Base-by-base conservation (phyloP, 2,888 invertebrate species). In the Conchocele bisecta region DNA sequence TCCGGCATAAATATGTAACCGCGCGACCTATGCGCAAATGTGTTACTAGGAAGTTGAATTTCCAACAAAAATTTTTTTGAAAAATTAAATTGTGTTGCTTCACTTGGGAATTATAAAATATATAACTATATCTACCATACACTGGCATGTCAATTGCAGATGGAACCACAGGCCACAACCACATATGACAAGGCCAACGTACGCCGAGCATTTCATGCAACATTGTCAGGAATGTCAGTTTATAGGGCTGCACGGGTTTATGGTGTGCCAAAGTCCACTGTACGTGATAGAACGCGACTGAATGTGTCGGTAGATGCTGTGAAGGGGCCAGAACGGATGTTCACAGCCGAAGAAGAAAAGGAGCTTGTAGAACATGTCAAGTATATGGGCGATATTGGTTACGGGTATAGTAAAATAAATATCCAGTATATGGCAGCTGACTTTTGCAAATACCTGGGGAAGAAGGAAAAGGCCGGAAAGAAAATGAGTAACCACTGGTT, bases 401-500 rank as follows among this genome's bases (percentile, higher is more conserved):
- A 67, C 44, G 63, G 67, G 7, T 73, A 63, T 50, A 44, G 44
- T 0, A 39, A 33, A 42, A 24, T 9, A 15, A 26, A 58, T 13
- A 50, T 73, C 1, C 44, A 59, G 44, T 24, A 42, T 22, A 59
- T 68, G 42, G 73, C 68, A n/a, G n/a, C 29, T 3, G 73, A 63
- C 22, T 68, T 24, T 51, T 53, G 51, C 24, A 48, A 15, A 13
- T 58, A 37, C 9, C 11, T 66, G 22, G 61, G 61, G 4, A 73
- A 73, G 24, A 17, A 7, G 3, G 59, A 58, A 0, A 66, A 56
- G 42, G 11, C 37, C 20, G 48, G 46, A 26, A 20, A 44, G 5
- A 28, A 28, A 4, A 48, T 76, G 6, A 63, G 66, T 35, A 46
- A 67, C 20, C 29, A 29, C 22, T 79, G 79, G 73, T 54, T 57